Conservation (phyloP, 2,113 vertebrate genomes). For the Pristiophorus japonicus region DNA sequence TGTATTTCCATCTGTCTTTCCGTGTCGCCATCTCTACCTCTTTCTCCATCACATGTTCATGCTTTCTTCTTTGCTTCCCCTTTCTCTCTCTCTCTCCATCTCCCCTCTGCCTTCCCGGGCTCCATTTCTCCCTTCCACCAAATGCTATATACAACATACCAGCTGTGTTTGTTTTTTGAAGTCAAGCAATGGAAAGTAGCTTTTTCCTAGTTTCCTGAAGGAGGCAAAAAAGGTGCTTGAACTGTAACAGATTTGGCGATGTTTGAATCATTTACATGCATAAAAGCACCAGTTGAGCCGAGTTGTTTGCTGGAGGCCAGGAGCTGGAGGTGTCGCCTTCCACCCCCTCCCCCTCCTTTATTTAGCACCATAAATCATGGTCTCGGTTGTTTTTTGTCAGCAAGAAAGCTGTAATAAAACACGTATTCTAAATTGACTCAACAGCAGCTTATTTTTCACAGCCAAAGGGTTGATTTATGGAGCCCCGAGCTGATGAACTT, state of each 20-base stretch:
- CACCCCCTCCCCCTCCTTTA: constrained; percentile 43
- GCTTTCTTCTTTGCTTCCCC: not conserved
- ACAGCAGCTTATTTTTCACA: constrained; percentile 52
- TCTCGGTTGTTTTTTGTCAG: constrained; percentile 49
- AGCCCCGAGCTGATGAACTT: constrained; percentile 41
- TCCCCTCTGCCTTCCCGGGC: not conserved
- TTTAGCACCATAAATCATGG: constrained; percentile 53
- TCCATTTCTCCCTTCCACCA: too few relatives aligned
- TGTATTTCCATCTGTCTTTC: not conserved
- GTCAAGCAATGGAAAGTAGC: constrained; percentile 10
- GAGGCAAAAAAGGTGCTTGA: not conserved
- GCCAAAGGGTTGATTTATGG: constrained; percentile 51
- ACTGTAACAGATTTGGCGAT: not conserved
- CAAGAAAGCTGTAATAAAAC: constrained; percentile 51
- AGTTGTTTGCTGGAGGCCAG: constrained; percentile 46
- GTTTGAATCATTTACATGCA: not conserved
- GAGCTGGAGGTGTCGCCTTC: constrained; percentile 47
- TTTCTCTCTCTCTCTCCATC: not conserved
- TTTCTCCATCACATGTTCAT: not conserved
- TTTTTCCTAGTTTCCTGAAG: constrained; percentile 17
- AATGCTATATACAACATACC: not conserved
- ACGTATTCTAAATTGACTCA: constrained; percentile 51
- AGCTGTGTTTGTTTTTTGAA: constrained; percentile 25
- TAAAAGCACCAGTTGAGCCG: constrained; percentile 44
- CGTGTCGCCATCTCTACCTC: not conserved